Conservation (phyloP, 1,140 invertebrate genomes). For the Aleiodes sp. region DNA sequence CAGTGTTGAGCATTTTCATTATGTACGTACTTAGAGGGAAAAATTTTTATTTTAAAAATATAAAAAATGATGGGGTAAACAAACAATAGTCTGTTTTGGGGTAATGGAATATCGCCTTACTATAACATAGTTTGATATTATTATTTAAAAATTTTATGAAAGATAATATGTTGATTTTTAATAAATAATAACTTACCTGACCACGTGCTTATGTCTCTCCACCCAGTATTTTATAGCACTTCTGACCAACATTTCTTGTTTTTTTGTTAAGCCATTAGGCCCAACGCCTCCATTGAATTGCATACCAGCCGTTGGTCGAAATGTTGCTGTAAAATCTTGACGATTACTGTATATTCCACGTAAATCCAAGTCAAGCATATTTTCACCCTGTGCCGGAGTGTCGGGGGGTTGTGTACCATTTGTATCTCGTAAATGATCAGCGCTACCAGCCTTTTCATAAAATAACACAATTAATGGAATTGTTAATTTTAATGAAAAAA, state of each 20-base stretch:
- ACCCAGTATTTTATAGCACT: constrained; percentile 90
- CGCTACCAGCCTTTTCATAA: constrained; percentile 52
- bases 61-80: too few relatives aligned
- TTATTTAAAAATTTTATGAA: too few relatives aligned
- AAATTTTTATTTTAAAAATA: too few relatives aligned
- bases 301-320: constrained; percentile 73
- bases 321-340: constrained; percentile 78
- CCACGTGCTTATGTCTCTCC: constrained; percentile 85
- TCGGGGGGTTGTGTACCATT: constrained; percentile 40
- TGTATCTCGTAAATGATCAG: constrained; percentile 53
- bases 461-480: constrained; percentile 33
- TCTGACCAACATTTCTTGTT: constrained; percentile 82
- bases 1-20: too few relatives aligned
- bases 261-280: constrained; percentile 81
- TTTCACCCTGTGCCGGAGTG: constrained; percentile 46
- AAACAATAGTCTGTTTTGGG: too few relatives aligned
- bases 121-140: too few relatives aligned
- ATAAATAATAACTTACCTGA: constrained; percentile 68
- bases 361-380: constrained; percentile 71
- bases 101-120: too few relatives aligned
- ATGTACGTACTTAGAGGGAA: too few relatives aligned
- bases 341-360: constrained; percentile 79
- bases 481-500: too few relatives aligned
- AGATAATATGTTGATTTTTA: background rate
- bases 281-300: constrained; percentile 69